Evolutionary conservation across 92 coral and sea anemone genomes (phyloP).

Genomic region (Metridium senile): DNA sequence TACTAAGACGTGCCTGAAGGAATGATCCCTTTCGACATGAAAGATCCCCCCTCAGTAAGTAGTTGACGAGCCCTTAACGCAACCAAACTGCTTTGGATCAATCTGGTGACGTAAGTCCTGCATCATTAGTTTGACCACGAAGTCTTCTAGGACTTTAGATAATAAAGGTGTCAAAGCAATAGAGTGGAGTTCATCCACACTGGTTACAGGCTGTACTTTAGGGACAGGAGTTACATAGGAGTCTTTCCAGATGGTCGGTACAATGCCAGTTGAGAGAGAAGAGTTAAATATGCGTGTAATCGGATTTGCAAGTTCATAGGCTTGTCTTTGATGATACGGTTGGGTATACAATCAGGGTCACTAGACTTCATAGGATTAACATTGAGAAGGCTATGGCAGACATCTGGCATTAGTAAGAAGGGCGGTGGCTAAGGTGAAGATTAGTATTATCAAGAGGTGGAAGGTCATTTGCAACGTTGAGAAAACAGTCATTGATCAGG

Average conservation of each 20-base stretch:
- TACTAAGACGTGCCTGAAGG: no score
- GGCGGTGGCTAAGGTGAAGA: background rate
- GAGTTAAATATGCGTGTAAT: background rate
- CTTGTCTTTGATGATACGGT: background rate
- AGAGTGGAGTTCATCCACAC: background rate
- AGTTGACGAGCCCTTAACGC: background rate
- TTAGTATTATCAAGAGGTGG: no score
- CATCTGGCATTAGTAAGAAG: background rate
- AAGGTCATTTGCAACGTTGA: no score
- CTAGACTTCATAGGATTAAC: background rate
- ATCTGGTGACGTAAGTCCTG: background rate
- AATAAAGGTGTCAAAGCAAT: constrained; percentile 4
- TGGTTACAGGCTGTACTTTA: background rate
- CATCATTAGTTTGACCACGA: constrained; percentile 7
- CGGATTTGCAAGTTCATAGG: background rate
- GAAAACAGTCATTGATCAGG: no score
- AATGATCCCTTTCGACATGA: no score
- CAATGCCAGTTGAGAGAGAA: background rate
- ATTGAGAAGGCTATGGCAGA: background rate
- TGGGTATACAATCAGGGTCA: background rate
- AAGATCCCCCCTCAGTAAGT: no score
- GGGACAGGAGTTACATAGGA: background rate
- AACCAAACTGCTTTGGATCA: constrained; percentile 12
- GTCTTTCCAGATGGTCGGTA: background rate
- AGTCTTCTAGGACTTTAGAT: constrained; percentile 27